Base-by-base conservation (phyloP, 2,797 vertebrate genomes). In the Pipistrellus pipistrellus region DNA sequence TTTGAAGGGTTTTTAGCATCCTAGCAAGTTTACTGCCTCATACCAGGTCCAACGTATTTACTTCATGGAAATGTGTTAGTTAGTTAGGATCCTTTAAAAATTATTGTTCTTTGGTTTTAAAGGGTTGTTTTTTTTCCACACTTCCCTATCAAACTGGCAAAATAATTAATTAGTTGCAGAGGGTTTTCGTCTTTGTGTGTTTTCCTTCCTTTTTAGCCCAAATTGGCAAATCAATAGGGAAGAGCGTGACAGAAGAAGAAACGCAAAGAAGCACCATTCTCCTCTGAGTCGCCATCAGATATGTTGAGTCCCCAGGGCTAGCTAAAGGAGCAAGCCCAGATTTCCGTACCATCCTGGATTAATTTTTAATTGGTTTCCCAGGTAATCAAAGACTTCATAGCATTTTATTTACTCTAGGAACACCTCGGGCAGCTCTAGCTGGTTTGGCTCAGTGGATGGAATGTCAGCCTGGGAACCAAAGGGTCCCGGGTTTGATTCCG, bases 41-140 rank as follows among this genome's bases (percentile, higher is more conserved):
- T 91, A 30, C 95, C 88, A 96, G 91, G 93, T 59, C 94, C 93
- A 95, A 90, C 94, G 89, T 91, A 88, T 93, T 97, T 93, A 82
- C 62, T 97, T 96, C 96, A 95, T 86, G 89, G 86, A 98, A 98
- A 97, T 97, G 96, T 89, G 87, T 96, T 92, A 84, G 90, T 96
- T 92, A 84, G 90, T 85, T 95, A 86, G 78, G 93, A 96, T 96
- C 53, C 88, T 89, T 93, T 94, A 80, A 94, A 96, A 96, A 84
- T 77, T 81, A 78, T 87, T 92, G 51, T 91, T 95, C 48, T 86
- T 97, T 95, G 59, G 38, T 85, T 96, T 95, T 91, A 78, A 95
- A 94, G 64, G 0, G 4, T 68, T 21, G 41, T 41, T 35, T 30
- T 59, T 59, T 30, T 1, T 5, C 7, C 6, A 6, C 6, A 8